Base-by-base conservation (phyloP, 1,140 invertebrate species). In the Papilio xuthus region DNA sequence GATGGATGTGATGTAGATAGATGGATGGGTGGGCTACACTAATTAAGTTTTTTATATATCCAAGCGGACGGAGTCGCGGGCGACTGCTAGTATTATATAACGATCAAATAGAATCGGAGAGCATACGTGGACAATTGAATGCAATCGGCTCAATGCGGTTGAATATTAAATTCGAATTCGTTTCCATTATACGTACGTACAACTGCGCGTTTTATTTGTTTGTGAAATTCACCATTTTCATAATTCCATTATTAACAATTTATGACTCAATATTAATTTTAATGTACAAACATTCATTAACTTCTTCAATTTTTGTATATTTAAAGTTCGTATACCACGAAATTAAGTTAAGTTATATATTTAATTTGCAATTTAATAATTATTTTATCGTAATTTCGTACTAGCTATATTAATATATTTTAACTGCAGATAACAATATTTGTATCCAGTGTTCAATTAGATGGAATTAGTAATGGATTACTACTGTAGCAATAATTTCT, bases 81-180 rank as follows among this genome's bases (percentile, higher is more conserved):
- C 0, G 7, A 37, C 32, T 6, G 12, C 26, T 28, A 32, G 28
- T 67, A 28, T 28, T 26, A 28, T 67, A 4, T 6, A 15, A 67
- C 60, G 4, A 67, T 28, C 13, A 67, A 67, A 67, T 67, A 67
- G 60, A 32, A 18, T 26, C 26, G 60, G 23, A 13, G 60, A 3
- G 26, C 60, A 67, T 67, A 28, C 32, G 60, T 28, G 60, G 15
- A 67, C 60, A 67, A 67, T 67, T 67, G 60, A 67, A 67, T 67
- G 26, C 60, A 28, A 67, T 67, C 60, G 60, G 26, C 26, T 67
- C 60, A 67, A 28, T 67, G 60, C 60, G 60, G 60, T 67, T 67
- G 26, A 32, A 67, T 67, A 67, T 67, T 67, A 28, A 67, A 67
- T 67, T 67, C 26, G 15, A 26, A 2, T 67, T 67, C 60, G 4